These are phyloP conservation scores for Ia io DNA, from an alignment of 2,113 vertebrate species.

Conservation along the genomic window DNA sequence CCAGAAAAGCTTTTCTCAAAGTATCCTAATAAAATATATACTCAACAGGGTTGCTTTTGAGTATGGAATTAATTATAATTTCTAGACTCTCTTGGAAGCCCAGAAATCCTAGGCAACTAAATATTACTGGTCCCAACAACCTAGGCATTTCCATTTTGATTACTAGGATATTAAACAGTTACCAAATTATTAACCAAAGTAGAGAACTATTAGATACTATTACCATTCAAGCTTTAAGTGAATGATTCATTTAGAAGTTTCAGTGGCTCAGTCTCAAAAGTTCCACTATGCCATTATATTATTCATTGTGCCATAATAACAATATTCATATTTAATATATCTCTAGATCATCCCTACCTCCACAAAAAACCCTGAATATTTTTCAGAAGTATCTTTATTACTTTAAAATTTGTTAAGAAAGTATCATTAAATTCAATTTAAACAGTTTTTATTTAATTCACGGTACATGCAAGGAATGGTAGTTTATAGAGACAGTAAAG, in stretches of 20 bases:
- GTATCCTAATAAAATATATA: neutral
- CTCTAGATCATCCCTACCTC: neutral
- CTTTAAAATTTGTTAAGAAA: neutral
- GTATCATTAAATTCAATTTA: neutral
- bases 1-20: neutral
- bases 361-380: neutral
- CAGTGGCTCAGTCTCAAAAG: neutral
- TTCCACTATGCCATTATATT: neutral
- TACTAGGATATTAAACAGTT: neutral
- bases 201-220: neutral
- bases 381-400: neutral
- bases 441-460: neutral
- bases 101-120: neutral
- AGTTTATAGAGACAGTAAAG: neutral
- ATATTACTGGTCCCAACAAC: neutral
- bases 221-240: neutral
- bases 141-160: neutral
- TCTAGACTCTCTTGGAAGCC: neutral
- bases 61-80: neutral
- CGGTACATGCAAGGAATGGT: neutral
- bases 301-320: neutral
- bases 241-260: neutral
- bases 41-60: neutral
- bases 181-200: neutral
- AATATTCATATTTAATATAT: neutral